Evolutionary conservation across 2,888 invertebrate species (phyloP).

Genomic region (Fragum sueziense): DNA sequence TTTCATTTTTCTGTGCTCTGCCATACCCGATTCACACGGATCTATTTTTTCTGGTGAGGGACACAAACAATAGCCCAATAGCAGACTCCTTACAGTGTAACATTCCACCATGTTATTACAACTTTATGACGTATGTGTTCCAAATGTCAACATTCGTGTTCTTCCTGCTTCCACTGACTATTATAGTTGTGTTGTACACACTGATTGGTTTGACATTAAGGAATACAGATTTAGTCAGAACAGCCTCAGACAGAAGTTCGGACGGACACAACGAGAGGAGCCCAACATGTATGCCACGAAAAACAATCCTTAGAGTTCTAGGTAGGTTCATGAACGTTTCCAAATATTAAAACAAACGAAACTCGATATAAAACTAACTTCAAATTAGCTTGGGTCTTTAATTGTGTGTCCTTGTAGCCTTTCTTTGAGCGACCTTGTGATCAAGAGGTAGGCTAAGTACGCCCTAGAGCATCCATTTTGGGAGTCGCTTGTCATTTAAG

Average conservation of each 20-base stretch:
- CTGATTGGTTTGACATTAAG: slow-evolving; percentile 75
- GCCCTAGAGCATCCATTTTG: too few relatives aligned
- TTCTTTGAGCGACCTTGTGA: too few relatives aligned
- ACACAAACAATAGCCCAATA: slow-evolving; percentile 60
- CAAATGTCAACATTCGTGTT: slow-evolving; percentile 92
- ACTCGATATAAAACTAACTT: too few relatives aligned
- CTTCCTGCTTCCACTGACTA: slow-evolving; percentile 89
- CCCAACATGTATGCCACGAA: slow-evolving; percentile 36
- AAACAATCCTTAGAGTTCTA: slow-evolving; percentile 47
- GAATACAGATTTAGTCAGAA: slow-evolving; percentile 61
- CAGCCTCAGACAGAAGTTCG: slow-evolving; percentile 47
- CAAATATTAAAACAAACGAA: too few relatives aligned
- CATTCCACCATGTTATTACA: slow-evolving; percentile 69
- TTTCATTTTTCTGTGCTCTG: slow-evolving; percentile 88
- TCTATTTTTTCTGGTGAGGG: slow-evolving; percentile 69
- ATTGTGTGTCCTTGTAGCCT: too few relatives aligned
- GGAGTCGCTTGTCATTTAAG: too few relatives aligned
- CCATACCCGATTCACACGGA: slow-evolving; percentile 79
- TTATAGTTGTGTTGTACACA: slow-evolving; percentile 91
- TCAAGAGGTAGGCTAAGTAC: too few relatives aligned
- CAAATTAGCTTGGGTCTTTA: too few relatives aligned
- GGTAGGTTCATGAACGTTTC: slow-evolving; percentile 38
- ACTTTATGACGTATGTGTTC: slow-evolving; percentile 84
- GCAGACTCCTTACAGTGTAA: slow-evolving; percentile 75
- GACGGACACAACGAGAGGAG: slow-evolving; percentile 36